Base-by-base conservation (phyloP, 2,113 vertebrate species). In the Amphiprion ocellaris region DNA sequence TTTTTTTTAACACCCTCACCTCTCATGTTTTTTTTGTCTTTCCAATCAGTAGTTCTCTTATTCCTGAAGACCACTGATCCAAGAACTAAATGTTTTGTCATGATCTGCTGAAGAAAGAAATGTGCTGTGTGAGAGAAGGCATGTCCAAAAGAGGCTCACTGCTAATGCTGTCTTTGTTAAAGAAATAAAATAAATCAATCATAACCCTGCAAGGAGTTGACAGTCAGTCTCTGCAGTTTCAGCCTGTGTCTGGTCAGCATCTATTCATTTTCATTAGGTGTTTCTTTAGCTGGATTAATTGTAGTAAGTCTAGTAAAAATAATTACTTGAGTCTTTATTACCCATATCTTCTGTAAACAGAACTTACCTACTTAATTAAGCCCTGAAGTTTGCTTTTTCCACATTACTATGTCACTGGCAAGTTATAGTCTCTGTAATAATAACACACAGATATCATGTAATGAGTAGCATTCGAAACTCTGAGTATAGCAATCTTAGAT, bases 101-200 rank as follows among this genome's bases (percentile, higher is more conserved):
- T 85, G 77, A 91, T 92, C 86, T 90, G 79, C 90, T 90, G 89
- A 87, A 76, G 82, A 65, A 74, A 72, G 53, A 81, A 59, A 79
- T 39, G 55, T 63, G 39, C 28, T 79, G 53, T 74, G 24, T 66
- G 41, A 75, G 58, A 58, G 14, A 82, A 75, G 53, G 44, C 19
- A 50, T 16, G 54, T 81, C 73, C 30, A 65, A 82, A 82, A 67
- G 70, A 77, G 59, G 69, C 76, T 86, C 67, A 83, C 71, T 90
- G 83, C 54, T 84, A 73, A 89, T 87, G 69, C 53, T 84, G 74
- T 87, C 80, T 89, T 80, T 90, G 71, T 81, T 69, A 71, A 85
- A 89, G 49, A 85, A 89, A 91, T 92, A 82, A 90, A 83, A 69
- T 47, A 75, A 85, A 87, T 76, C 58, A 76, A n/a, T 64, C 26